Base-by-base conservation (phyloP, 2,888 invertebrate species). In the Argyresthia albistria region DNA sequence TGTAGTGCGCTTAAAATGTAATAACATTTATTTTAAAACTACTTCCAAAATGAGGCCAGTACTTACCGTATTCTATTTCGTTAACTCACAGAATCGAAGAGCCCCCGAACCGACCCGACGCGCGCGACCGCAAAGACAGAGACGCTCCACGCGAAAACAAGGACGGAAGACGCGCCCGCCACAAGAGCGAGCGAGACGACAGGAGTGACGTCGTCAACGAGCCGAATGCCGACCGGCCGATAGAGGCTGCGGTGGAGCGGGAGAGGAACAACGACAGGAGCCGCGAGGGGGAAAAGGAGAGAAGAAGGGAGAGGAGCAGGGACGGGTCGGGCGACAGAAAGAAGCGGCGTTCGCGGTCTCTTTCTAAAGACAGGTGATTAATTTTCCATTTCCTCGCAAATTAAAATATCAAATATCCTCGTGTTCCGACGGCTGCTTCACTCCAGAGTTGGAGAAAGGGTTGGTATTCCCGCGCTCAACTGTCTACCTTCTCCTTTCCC, bases 311-410 rank as follows among this genome's bases (percentile, higher is more conserved):
- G 6, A 50, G 55, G 16, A 55, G 54, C 12, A 46, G 46, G 14
- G 59, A 55, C 1, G 52, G 48, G 16, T 45, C 36, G 42, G 50
- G 47, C 12, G 53, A 55, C 7, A 51, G 16, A 37, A 25, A 12
- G 8, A 53, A 51, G 59, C 66, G 70, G 50, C 69, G 67, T 45
- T 76, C 74, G 14, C 71, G 70, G 37, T 76, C 82, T 0, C 59
- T 63, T 8, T 63, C 67, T 45, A 71, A 62, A 45, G 58, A 64
- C 1, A 66, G 70, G 69, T 65, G 10, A 54, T 48, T 12, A 51
- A 39, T 39, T 2, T 39, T 39, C 25, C 6, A 25, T 25, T 25
- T 25, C 25, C 6, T 6, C 25, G 6, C 25, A 25, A 25, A n/a
- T n/a, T n/a, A n/a, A n/a, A 2, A 25, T 25, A 4, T 25, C 25